These are phyloP conservation scores for Drosophila trapezifrons DNA, from an alignment of 1,140 invertebrate genomes.

Conservation along the genomic window DNA sequence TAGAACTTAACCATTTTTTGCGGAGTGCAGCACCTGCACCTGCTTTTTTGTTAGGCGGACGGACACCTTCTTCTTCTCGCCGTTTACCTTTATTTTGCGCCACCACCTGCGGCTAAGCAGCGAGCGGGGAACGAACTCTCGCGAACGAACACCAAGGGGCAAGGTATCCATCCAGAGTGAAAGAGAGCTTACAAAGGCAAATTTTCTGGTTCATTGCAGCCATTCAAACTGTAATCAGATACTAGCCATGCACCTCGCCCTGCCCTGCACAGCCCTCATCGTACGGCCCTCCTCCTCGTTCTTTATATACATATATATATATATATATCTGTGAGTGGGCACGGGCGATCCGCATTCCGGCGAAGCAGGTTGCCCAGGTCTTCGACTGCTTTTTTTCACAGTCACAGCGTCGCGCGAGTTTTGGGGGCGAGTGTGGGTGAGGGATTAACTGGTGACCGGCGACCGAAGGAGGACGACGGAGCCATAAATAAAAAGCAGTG, in stretches of 20 bases:
- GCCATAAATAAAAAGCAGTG: conserved; percentile 25
- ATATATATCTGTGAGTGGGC: conserved; percentile 23
- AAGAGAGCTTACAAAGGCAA: conserved; percentile 57
- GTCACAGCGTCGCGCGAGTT: not conserved
- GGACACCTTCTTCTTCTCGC: conserved; percentile 3
- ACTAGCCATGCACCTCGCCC: conserved; percentile 22
- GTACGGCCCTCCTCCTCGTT: conserved; percentile 1
- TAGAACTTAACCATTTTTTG: not conserved
- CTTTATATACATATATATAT: not conserved
- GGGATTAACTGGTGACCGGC: conserved; percentile 29
- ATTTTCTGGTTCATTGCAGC: conserved; percentile 80
- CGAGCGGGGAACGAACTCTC: conserved; percentile 27
- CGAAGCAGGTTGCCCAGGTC: conserved; percentile 35
- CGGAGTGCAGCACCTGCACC: conserved; percentile 19
- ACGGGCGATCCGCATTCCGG: conserved; percentile 33
- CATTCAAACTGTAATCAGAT: conserved; percentile 80
- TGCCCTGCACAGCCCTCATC: conserved; percentile 14
- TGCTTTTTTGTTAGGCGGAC: conserved; percentile 21
- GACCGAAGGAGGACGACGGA: conserved; percentile 7
- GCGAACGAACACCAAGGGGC: conserved; percentile 7
- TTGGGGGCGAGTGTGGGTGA: conserved; percentile 17
- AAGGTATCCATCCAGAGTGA: conserved; percentile 13
- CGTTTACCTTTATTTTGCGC: conserved; percentile 19
- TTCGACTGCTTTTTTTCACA: conserved; percentile 9
- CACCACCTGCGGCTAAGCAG: conserved; percentile 31